Conservation (phyloP, 2,888 invertebrate species). For the Chaetogeoica ovagalla region DNA sequence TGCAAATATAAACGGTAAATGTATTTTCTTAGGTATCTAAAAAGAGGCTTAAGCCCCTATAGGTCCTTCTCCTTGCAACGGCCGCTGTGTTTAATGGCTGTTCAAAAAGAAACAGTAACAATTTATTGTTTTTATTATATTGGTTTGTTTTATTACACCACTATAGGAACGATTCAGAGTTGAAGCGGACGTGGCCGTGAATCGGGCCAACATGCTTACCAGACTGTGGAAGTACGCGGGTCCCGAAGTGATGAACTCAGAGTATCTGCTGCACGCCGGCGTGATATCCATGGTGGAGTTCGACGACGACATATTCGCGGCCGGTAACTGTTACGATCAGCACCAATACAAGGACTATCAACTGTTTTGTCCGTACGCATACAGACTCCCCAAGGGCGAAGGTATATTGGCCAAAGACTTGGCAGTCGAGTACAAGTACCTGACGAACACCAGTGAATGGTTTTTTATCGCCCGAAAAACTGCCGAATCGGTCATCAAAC, state of each 20-base stretch:
- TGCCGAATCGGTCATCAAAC: conserved; percentile 82
- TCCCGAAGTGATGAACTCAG: conserved; percentile 70
- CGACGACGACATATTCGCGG: conserved; percentile 92
- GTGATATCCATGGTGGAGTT: conserved; percentile 92
- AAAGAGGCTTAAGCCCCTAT: too few relatives aligned
- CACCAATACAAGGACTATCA: conserved; percentile 82
- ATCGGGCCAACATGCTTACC: conserved; percentile 93
- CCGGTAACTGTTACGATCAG: conserved; percentile 93
- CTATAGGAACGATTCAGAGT: conserved; percentile 78
- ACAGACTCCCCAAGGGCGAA: conserved; percentile 82
- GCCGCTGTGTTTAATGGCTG: too few relatives aligned
- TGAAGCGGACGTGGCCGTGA: conserved; percentile 91
- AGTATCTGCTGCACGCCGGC: conserved; percentile 86
- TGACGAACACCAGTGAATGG: conserved; percentile 93
- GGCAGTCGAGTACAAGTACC: conserved; percentile 90
- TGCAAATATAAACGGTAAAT: too few relatives aligned
- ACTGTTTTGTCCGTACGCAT: conserved; percentile 90
- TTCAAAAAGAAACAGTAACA: background rate
- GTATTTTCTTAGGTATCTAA: too few relatives aligned
- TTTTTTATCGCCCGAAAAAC: conserved; percentile 90
- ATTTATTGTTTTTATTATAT: background rate
- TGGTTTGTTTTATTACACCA: background rate
- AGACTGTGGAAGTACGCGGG: conserved; percentile 89
- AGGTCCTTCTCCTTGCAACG: too few relatives aligned
- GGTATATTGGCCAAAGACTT: conserved; percentile 85